Percentiles rank a stretch among this genome's conserved stretches.
Evolutionary conservation across 2,113 vertebrate species (phyloP).

Genomic region (Crotalus horridus): DNA sequence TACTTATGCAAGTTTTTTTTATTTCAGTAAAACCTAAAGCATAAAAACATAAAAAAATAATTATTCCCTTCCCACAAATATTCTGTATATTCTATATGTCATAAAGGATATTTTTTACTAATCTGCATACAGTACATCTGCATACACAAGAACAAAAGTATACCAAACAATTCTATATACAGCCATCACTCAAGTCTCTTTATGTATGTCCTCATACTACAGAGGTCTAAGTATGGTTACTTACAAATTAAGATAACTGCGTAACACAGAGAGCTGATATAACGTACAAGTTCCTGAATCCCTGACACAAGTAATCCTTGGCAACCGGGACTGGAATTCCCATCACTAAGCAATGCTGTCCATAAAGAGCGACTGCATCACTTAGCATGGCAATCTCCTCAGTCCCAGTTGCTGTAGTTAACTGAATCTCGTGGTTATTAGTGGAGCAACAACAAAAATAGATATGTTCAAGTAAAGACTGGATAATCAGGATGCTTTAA

Average conservation of each 20-base stretch:
- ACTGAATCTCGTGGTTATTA: neutral
- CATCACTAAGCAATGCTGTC: neutral
- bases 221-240: neutral
- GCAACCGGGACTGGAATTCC: neutral
- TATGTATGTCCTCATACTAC: neutral
- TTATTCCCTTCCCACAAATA: neutral
- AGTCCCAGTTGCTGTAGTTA: neutral
- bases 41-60: neutral
- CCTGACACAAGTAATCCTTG: neutral
- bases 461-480: neutral
- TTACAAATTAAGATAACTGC: neutral
- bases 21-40: neutral
- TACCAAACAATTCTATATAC: neutral
- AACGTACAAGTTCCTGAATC: neutral
- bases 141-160: neutral
- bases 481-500: neutral
- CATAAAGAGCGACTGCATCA: neutral
- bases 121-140: neutral
- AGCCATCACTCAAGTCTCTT: neutral
- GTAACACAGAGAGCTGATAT: neutral
- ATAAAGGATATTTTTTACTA: neutral
- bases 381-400: neutral
- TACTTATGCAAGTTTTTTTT: neutral
- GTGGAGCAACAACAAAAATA: neutral
- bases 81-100: neutral